Base-by-base conservation (phyloP, 2,113 vertebrate genomes). In the Hystrix cristata region DNA sequence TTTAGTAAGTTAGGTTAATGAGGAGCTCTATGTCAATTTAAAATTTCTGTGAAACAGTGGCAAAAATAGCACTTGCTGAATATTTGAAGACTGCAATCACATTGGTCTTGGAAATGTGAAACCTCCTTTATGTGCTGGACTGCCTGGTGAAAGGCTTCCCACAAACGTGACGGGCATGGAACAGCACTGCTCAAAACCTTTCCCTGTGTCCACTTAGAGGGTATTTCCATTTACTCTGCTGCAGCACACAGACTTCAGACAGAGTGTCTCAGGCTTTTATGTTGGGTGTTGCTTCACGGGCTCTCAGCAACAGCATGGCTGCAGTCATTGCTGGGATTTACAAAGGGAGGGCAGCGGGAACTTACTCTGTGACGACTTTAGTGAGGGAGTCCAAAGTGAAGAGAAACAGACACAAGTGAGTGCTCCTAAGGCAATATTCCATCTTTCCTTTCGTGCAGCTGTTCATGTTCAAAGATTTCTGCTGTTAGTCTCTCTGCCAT, bases 1-100 rank as follows among this genome's bases (percentile, higher is more conserved):
- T 91, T 96, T 96, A 87, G 67, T 79, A 74, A 76, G 62, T 86
- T 96, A 95, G 83, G 84, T 90, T 95, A 96, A 97, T 71, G 53
- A 91, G 62, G 67, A 95, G 10, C 53, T 74, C 82, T n/a, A 29
- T 95, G 64, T 89, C 90, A 25, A 96, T 84, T 96, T 91, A 69
- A 95, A 74, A 90, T 60, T 82, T 80, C 91, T 91, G 87, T 87
- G 80, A 79, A 82, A 79, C 21, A 10, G 25, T 59, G 34, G 19
- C 51, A 67, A 80, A 95, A 92, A 71, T 31, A 80, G 80, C 34
- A 21, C 91, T 74, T 19, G 31, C 46, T 90, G 76, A 94, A 23
- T 69, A 62, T 94, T 88, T 93, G 88, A 87, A 86, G 78, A 51
- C 34, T 53, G 60, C 67, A 92, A 80, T 87, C 62, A 46, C 67